These are phyloP conservation scores for Heteropelma amictum DNA, from an alignment of 2,888 invertebrate genomes.

Conservation along the genomic window DNA sequence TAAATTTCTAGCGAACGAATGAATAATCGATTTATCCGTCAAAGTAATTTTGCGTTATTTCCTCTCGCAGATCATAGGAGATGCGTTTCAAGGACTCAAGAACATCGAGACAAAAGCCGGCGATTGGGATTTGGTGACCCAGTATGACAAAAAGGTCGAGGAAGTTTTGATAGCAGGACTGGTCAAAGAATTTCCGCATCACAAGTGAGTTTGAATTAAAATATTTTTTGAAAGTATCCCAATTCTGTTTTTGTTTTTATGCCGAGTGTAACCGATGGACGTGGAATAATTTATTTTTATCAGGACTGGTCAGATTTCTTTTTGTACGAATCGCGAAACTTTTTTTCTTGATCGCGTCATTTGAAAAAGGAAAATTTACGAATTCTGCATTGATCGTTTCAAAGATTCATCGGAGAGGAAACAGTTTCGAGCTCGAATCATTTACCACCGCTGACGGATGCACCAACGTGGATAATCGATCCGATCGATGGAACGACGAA, in stretches of 20 bases:
- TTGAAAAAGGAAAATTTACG: neutral
- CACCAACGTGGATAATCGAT: constrained; percentile 92
- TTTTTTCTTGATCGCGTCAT: too few relatives aligned
- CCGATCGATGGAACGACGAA: constrained; percentile 94
- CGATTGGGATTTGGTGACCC: constrained; percentile 88
- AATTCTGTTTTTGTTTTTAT: too few relatives aligned
- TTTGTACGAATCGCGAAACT: too few relatives aligned
- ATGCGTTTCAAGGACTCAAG: constrained; percentile 67
- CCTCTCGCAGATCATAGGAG: constrained; percentile 65
- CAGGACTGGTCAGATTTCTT: too few relatives aligned
- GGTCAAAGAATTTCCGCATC: constrained; percentile 81
- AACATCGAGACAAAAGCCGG: constrained; percentile 81
- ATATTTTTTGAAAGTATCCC: too few relatives aligned
- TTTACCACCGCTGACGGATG: constrained; percentile 83
- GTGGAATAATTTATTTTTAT: too few relatives aligned
- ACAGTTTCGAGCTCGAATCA: constrained; percentile 77
- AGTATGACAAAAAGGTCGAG: constrained; percentile 88
- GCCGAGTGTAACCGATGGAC: too few relatives aligned
- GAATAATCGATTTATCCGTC: too few relatives aligned
- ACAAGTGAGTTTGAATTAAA: constrained; percentile 83
- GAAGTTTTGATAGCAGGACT: constrained; percentile 83
- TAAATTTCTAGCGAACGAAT: neutral
- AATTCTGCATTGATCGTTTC: neutral
- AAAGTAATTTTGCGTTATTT: too few relatives aligned
- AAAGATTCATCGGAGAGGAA: constrained; percentile 91